Evolutionary conservation across 2,797 vertebrate genomes (phyloP).

Genomic region (Octomys mimax): DNA sequence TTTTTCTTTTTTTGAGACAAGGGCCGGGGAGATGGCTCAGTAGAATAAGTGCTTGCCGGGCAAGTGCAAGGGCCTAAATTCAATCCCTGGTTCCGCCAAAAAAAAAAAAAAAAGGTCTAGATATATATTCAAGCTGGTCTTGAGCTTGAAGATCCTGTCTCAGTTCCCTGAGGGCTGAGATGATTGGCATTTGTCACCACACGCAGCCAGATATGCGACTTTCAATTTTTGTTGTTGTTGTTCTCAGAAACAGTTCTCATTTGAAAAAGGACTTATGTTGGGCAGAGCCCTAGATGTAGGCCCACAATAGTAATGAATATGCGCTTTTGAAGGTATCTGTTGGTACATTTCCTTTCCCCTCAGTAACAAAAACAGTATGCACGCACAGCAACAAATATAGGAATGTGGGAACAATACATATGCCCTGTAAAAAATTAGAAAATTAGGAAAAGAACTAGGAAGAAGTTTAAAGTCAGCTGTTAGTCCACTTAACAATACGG

Average conservation of each 20-base stretch:
- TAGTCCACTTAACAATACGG: not conserved
- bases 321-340: not conserved
- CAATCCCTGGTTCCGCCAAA: too few relatives aligned
- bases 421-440: not conserved
- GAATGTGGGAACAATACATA: not conserved
- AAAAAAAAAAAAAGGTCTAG: not conserved
- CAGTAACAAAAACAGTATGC: not conserved
- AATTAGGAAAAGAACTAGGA: not conserved
- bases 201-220: not conserved
- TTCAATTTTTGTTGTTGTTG: not conserved
- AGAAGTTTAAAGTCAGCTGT: not conserved
- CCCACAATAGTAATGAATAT: not conserved
- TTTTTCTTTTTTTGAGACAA: not conserved
- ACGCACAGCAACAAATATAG: not conserved
- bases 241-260: not conserved
- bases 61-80: too few relatives aligned
- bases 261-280: slow-evolving; percentile 28
- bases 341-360: not conserved
- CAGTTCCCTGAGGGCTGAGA: not conserved
- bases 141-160: not conserved
- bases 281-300: not conserved
- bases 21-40: too few relatives aligned
- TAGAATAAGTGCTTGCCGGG: too few relatives aligned
- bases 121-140: not conserved
- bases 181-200: not conserved